Conservation (phyloP, 1,140 invertebrate genomes). For the Micrasema minimum region DNA sequence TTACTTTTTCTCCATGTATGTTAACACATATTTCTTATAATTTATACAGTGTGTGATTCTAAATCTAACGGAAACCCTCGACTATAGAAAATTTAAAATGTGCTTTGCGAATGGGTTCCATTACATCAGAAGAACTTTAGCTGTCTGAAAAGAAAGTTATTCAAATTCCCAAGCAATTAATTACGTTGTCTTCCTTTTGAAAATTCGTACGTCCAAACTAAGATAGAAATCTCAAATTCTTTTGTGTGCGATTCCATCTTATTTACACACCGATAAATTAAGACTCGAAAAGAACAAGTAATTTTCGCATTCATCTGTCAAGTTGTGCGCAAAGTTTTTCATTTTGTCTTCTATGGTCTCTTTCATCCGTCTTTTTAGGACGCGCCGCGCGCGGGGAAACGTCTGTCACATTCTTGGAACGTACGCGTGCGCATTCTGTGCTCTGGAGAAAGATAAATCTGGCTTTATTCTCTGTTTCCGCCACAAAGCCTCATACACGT, state of each 20-base stretch:
- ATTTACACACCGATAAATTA: conserved; percentile 31
- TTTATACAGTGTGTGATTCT: too few species aligned
- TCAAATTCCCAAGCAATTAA: not conserved
- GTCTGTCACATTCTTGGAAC: conserved; percentile 10
- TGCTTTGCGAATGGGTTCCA: too few species aligned
- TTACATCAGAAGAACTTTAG: too few species aligned
- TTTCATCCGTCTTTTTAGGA: conserved; percentile 23
- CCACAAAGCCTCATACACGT: not conserved
- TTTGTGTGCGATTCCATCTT: conserved; percentile 2
- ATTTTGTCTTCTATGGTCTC: not conserved
- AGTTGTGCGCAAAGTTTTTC: conserved; percentile 21
- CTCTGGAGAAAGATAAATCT: not conserved
- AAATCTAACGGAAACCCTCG: too few species aligned
- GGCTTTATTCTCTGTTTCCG: not conserved
- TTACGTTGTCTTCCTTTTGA: not conserved
- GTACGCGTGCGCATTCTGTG: not conserved
- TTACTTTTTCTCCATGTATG: too few species aligned
- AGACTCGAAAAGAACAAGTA: conserved; percentile 18
- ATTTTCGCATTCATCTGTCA: conserved; percentile 31
- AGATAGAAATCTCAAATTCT: conserved; percentile 15
- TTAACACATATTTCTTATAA: too few species aligned
- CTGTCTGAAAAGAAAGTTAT: too few species aligned
- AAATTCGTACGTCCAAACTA: not conserved
- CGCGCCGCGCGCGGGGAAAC: not conserved
- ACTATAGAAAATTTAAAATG: too few species aligned